These are phyloP conservation scores for Calephelis virginiensis DNA, from an alignment of 1,140 invertebrate species.

Conservation along the genomic window DNA sequence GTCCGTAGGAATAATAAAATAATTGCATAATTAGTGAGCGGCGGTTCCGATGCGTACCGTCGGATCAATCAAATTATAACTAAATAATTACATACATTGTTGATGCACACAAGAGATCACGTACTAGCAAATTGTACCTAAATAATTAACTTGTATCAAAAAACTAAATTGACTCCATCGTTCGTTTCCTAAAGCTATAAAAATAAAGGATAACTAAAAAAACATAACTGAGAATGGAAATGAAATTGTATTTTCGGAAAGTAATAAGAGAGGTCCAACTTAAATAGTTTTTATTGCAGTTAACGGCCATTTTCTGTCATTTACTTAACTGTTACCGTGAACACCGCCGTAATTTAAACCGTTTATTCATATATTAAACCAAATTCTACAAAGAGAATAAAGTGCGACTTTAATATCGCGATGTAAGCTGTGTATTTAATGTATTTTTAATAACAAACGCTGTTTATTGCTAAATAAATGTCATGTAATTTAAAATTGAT, in stretches of 20 bases:
- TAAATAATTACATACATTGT: constrained; percentile 20
- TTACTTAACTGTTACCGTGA: constrained; percentile 66
- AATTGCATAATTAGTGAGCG: constrained; percentile 19
- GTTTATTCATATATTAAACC: constrained; percentile 17
- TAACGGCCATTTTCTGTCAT: constrained; percentile 61
- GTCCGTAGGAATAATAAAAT: constrained; percentile 18
- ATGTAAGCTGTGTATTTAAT: constrained; percentile 2
- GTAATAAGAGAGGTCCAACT: constrained; percentile 51
- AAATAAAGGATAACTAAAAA: constrained; percentile 38
- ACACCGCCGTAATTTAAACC: constrained; percentile 30
- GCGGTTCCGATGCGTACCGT: constrained; percentile 17
- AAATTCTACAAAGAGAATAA: constrained; percentile 13
- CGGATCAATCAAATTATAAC: constrained; percentile 20
- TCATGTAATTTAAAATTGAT: constrained; percentile 12
- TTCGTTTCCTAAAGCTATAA: constrained; percentile 43
- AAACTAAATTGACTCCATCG: constrained; percentile 38
- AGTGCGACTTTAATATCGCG: constrained; percentile 8
- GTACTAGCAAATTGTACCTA: constrained; percentile 20
- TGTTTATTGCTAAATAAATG: constrained; percentile 12
- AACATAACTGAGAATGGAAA: constrained; percentile 44
- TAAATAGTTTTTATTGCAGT: constrained; percentile 59
- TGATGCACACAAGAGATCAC: constrained; percentile 14
- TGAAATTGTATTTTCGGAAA: constrained; percentile 62
- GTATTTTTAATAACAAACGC: constrained; percentile 14
- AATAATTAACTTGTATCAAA: constrained; percentile 27